Percentiles rank a stretch among this genome's conserved stretches.
Evolutionary conservation across 2,113 vertebrate genomes (phyloP).

Genomic region (Sinocyclocheilus rhinocerous): DNA sequence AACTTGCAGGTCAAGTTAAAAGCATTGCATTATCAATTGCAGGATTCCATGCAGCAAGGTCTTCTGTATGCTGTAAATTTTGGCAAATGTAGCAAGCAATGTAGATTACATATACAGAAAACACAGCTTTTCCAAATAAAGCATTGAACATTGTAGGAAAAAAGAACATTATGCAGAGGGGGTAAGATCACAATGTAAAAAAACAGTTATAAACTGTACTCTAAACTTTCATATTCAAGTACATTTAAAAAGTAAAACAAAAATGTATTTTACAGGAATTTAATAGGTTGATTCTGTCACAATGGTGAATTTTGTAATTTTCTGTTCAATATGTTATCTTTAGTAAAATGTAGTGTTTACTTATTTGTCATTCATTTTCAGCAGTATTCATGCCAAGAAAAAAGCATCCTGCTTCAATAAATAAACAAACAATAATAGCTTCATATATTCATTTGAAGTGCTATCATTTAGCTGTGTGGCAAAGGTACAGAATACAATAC

Average conservation of each 20-base stretch:
- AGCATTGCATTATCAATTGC: neutral
- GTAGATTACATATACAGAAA: neutral
- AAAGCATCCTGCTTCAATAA: neutral
- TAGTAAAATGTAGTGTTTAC: neutral
- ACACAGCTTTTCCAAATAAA: neutral
- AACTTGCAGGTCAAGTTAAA: neutral
- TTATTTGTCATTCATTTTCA: neutral
- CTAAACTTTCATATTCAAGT: neutral
- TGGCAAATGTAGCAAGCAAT: neutral
- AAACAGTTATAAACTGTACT: neutral
- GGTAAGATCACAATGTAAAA: too few species aligned
- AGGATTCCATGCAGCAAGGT: neutral
- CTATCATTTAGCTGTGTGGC: neutral
- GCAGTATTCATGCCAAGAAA: neutral
- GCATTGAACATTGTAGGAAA: neutral
- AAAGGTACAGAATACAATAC: neutral
- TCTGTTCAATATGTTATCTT: neutral
- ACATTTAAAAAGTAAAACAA: neutral
- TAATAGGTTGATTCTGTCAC: neutral
- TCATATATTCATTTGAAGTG: neutral
- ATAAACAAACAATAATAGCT: neutral
- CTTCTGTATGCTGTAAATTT: neutral
- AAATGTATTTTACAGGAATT: neutral
- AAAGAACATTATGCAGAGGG: neutral
- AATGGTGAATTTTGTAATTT: neutral